Conservation (phyloP, 2,113 vertebrate species). For the Charina bottae region DNA sequence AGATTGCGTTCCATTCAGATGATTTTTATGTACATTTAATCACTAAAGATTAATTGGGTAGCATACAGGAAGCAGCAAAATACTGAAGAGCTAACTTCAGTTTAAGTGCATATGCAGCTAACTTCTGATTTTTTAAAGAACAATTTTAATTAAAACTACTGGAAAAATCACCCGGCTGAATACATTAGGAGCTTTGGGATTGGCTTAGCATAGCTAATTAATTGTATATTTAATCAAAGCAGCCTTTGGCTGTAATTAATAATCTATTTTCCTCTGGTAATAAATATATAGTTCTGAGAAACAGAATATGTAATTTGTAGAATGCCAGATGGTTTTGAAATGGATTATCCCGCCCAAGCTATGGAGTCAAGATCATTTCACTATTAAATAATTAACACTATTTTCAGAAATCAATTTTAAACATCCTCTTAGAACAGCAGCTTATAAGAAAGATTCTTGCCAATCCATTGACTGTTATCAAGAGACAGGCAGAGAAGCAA, state of each 20-base stretch:
- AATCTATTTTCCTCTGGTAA: constrained; percentile 77
- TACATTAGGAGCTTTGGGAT: constrained; percentile 78
- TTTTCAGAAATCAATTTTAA: constrained; percentile 62
- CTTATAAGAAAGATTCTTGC: constrained; percentile 56
- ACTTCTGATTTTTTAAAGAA: constrained; percentile 75
- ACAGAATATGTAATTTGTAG: constrained; percentile 72
- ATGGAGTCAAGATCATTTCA: constrained; percentile 47
- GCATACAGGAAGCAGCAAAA: constrained; percentile 73
- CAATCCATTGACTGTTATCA: constrained; percentile 47
- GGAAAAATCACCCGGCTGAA: constrained; percentile 78
- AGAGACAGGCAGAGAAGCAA: background rate
- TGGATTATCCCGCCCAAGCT: constrained; percentile 36
- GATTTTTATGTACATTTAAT: constrained; percentile 78
- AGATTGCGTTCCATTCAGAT: constrained; percentile 73
- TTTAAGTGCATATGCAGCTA: constrained; percentile 73
- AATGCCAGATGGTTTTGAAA: constrained; percentile 52
- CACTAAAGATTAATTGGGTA: constrained; percentile 80
- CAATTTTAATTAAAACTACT: constrained; percentile 83
- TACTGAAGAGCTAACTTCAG: constrained; percentile 75
- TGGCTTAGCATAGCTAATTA: constrained; percentile 81
- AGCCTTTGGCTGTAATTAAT: constrained; percentile 80
- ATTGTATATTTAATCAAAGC: constrained; percentile 81
- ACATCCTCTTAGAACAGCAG: constrained; percentile 53
- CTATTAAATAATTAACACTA: constrained; percentile 50
- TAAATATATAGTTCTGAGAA: constrained; percentile 74